Base-by-base conservation (phyloP, 2,113 vertebrate species). In the Rattus rattus region DNA sequence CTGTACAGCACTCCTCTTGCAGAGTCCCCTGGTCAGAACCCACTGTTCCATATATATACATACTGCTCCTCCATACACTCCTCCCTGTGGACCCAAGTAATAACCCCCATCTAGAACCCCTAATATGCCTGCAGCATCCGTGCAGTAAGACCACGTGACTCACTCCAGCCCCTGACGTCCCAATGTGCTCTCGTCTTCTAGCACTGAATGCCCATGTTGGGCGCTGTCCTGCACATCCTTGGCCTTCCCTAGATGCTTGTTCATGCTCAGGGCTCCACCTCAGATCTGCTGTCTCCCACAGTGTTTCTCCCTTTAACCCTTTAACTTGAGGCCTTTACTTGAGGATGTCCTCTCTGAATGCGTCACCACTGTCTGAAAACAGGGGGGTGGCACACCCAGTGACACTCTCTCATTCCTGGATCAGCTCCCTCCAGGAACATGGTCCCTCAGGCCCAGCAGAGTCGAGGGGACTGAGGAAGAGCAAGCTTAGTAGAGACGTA, bases 1-100 rank as follows among this genome's bases (percentile, higher is more conserved):
- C 30, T 33, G 54, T 70, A 13, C 20, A 10, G 33, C 47, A 36
- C 65, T 69, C 11, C 24, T 26, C 49, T 54, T 39, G 49, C 49
- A 39, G 10, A 19, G 49, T 33, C 36, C 59, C 1, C n/a, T 43
- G 0, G 43, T 63, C n/a, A 2, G 63, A 30, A n/a, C 16, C 26
- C 52, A 14, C 7, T 14, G 33, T 16, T 69, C 67, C 67, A 16
- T 69, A 69, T 69, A 69, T 36, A 36, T 33, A 69, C 9, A 0
- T 2, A 30, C 33, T 1, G 11, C 0, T 1, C 19, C 9, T 4
- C 26, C 28, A 28, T 33, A 30, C 7, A 39, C 67, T 56, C 16
- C 30, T 26, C 30, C n/a, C 19, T 39, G 30, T 13, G 26, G 12
- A 1, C 36, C 54, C 4, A 1, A 0, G n/a, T 10, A 30, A 39